Base-by-base conservation (phyloP, 2,888 invertebrate species). In the Deroplatys truncata region DNA sequence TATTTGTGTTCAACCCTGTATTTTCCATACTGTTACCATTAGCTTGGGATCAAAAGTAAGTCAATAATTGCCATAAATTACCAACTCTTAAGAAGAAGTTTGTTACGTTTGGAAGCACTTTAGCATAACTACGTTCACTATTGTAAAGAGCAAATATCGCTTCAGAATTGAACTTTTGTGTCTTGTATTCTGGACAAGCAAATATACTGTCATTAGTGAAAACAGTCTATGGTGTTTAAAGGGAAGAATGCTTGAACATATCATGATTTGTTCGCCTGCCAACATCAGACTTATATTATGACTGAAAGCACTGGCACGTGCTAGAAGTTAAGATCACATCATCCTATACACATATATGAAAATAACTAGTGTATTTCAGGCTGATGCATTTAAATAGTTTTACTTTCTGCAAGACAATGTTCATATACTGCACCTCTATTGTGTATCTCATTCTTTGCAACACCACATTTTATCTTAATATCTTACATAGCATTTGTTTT, bases 141-240 rank as follows among this genome's bases (percentile, higher is more conserved):
- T 25, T 72, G 15, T 72, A 25, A 72, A 72, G 56, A 72, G 56
- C 56, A 72, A 72, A 20, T 72, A 72, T 20, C 9, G 5, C 56
- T 72, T 72, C 25, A 72, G 56, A 72, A 25, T 16, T 25, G 25
- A 72, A 20, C 25, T 20, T 72, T 5, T 25, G 16, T 15, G 20
- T 25, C 56, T 72, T 72, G 56, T 72, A 20, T 72, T 72, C 56
- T 72, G 56, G 56, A 72, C 56, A 72, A 72, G 16, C 56, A 72
- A 43, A 72, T 72, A 72, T 72, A 72, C 56, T 72, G 56, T 72
- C 56, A 72, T 85, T 85, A 49, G 85, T 85, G 85, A 49, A 72
- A 86, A 86, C 86, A 86, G 86, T 86, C 86, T 86, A 86, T 86
- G 86, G 82, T 56, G 56, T 86, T 86, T 86, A 86, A 43, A 72